Conservation (phyloP, 2,797 vertebrate genomes). For the Parauchenoglanis punctatus region DNA sequence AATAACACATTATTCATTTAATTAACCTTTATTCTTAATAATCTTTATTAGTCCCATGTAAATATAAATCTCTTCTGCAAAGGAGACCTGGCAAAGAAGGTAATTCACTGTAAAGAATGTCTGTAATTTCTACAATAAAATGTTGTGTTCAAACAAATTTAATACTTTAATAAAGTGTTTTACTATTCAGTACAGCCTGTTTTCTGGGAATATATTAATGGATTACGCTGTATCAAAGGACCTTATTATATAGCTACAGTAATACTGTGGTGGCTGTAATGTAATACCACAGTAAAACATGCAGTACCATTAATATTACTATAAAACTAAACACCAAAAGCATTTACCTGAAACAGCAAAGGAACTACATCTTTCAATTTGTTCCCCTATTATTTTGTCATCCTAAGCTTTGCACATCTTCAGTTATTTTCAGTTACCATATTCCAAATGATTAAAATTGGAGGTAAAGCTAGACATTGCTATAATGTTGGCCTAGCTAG, state of each 20-base stretch:
- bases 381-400: not conserved
- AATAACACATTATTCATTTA: not conserved
- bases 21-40: not conserved
- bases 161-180: not conserved
- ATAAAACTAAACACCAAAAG: not conserved
- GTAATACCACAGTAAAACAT: not conserved
- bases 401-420: not conserved
- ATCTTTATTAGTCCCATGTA: not conserved
- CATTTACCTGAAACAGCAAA: not conserved
- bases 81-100: not conserved
- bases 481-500: not conserved
- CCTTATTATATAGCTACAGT: not conserved
- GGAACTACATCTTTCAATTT: not conserved
- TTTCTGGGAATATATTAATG: not conserved
- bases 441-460: not conserved
- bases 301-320: not conserved
- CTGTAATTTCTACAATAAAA: not conserved
- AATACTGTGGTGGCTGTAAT: not conserved
- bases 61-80: not conserved
- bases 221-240: not conserved
- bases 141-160: not conserved
- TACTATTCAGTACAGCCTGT: not conserved
- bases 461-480: not conserved
- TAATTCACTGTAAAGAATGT: not conserved
- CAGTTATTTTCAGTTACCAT: not conserved